Conservation (phyloP, 2,797 vertebrate genomes). For the Meriones psammophilus region DNA sequence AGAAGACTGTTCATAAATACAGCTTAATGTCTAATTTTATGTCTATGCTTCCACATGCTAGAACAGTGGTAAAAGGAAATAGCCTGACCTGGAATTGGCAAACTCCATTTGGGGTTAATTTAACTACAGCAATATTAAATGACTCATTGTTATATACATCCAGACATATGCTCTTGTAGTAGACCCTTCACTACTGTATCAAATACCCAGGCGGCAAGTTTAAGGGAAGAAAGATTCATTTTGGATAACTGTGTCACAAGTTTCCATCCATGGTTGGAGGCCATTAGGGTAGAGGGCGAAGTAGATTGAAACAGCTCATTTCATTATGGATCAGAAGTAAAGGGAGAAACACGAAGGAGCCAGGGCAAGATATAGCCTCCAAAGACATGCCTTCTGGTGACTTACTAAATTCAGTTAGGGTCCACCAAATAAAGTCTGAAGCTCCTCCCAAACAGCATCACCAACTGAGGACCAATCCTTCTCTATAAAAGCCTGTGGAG, state of each 20-base stretch:
- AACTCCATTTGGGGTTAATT: no score
- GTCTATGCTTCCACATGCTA: not conserved
- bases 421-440: not conserved
- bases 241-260: not conserved
- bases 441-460: not conserved
- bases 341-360: not conserved
- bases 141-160: not conserved
- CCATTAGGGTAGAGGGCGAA: not conserved
- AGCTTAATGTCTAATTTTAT: not conserved
- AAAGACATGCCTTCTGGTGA: not conserved
- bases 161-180: not conserved
- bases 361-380: not conserved
- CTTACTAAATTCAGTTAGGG: not conserved
- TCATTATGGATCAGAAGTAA: not conserved
- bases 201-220: not conserved
- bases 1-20: not conserved
- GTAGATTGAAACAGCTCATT: not conserved
- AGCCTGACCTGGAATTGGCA: not conserved
- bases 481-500: not conserved
- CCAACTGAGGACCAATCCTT: not conserved
- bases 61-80: not conserved
- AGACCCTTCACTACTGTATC: not conserved
- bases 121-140: not conserved
- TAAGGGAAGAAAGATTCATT: not conserved
- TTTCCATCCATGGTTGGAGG: not conserved